Conservation (phyloP, 2,888 invertebrate genomes). For the Diadromus collaris region DNA sequence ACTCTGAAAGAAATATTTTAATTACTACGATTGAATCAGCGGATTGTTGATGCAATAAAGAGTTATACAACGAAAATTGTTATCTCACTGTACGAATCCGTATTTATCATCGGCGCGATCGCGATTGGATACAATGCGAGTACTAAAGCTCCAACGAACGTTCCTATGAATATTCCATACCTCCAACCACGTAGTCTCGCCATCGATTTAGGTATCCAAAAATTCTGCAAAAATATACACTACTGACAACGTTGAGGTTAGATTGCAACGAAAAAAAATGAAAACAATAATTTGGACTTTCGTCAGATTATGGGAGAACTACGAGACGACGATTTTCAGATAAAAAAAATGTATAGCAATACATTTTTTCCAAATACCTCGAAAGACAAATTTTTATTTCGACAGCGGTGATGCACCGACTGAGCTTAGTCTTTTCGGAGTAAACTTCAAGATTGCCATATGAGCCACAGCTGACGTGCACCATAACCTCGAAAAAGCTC, state of each 20-base stretch:
- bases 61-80: constrained; percentile 27
- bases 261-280: neutral
- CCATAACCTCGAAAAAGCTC: constrained; percentile 42
- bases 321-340: neutral
- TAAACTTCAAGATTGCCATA: neutral
- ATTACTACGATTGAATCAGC: constrained; percentile 67
- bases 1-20: constrained; percentile 82
- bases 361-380: constrained; percentile 3
- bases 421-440: constrained; percentile 3
- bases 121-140: neutral
- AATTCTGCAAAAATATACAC: neutral
- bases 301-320: neutral
- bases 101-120: constrained; percentile 84
- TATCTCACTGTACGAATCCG: constrained; percentile 84
- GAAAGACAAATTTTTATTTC: neutral
- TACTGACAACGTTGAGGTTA: constrained; percentile 17
- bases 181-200: constrained; percentile 79
- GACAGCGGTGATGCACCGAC: neutral
- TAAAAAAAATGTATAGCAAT: neutral
- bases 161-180: constrained; percentile 81
- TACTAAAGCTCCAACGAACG: constrained; percentile 80
- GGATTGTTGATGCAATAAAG: constrained; percentile 62
- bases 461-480: constrained; percentile 33
- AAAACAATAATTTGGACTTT: neutral
- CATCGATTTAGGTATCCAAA: constrained; percentile 34